Conservation (phyloP, 2,797 vertebrate species). For the Rhincodon typus region DNA sequence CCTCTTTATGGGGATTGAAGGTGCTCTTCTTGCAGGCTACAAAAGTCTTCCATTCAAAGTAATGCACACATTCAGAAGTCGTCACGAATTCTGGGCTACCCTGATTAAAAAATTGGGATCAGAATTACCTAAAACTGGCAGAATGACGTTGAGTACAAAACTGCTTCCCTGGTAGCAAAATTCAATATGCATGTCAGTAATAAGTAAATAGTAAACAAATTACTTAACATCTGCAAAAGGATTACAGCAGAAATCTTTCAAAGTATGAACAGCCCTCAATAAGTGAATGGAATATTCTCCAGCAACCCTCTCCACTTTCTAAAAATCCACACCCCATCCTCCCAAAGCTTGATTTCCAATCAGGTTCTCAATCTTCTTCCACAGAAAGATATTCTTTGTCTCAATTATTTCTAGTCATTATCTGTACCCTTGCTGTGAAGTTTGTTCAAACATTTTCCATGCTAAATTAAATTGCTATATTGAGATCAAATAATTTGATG, state of each 20-base stretch:
- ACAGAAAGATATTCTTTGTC: neutral
- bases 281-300: neutral
- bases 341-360: neutral
- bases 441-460: neutral
- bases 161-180: neutral
- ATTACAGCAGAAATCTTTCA: neutral
- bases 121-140: neutral
- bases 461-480: neutral
- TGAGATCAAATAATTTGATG: neutral
- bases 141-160: neutral
- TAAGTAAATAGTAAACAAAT: neutral
- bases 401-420: neutral
- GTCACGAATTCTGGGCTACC: conserved; percentile 88
- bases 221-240: neutral
- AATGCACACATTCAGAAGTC: conserved; percentile 76
- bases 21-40: conserved; percentile 73
- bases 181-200: neutral
- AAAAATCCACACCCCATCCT: no score
- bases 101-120: conserved; percentile 49
- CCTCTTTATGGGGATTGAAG: conserved; percentile 87
- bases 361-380: neutral
- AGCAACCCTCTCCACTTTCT: neutral
- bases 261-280: neutral
- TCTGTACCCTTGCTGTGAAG: neutral
- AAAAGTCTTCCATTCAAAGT: conserved; percentile 90